These are phyloP conservation scores for Plagodis pulveraria DNA, from an alignment of 2,888 invertebrate species.

Conservation along the genomic window DNA sequence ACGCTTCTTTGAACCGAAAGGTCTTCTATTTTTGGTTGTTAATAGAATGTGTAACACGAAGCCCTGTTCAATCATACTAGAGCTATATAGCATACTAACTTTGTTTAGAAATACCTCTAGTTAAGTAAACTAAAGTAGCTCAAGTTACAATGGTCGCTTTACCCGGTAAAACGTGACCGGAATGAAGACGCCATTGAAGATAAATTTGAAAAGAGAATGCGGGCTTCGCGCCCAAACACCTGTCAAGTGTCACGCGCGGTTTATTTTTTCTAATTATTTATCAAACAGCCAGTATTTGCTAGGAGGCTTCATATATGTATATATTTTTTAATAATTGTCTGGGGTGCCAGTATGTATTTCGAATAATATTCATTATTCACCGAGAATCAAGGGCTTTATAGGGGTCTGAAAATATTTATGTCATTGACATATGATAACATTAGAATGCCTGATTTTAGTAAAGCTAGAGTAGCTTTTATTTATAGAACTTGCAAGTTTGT, in stretches of 20 bases:
- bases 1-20: neutral
- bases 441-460: no score
- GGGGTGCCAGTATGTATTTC: no score
- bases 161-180: constrained; percentile 62
- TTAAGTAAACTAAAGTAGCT: constrained; percentile 43
- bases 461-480: no score
- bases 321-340: neutral
- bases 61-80: neutral
- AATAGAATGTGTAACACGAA: neutral
- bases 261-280: constrained; percentile 49
- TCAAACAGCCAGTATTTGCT: constrained; percentile 38
- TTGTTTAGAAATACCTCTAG: constrained; percentile 24
- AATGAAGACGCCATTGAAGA: constrained; percentile 51
- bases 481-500: no score
- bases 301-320: neutral
- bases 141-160: constrained; percentile 45
- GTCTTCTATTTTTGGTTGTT: neutral
- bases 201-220: constrained; percentile 65
- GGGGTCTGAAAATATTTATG: no score
- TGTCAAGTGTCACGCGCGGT: constrained; percentile 58
- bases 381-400: no score
- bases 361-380: no score
- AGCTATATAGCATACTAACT: constrained; percentile 4
- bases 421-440: no score
- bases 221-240: constrained; percentile 68